Conservation (phyloP, 2,888 invertebrate genomes). For the Labia minor region DNA sequence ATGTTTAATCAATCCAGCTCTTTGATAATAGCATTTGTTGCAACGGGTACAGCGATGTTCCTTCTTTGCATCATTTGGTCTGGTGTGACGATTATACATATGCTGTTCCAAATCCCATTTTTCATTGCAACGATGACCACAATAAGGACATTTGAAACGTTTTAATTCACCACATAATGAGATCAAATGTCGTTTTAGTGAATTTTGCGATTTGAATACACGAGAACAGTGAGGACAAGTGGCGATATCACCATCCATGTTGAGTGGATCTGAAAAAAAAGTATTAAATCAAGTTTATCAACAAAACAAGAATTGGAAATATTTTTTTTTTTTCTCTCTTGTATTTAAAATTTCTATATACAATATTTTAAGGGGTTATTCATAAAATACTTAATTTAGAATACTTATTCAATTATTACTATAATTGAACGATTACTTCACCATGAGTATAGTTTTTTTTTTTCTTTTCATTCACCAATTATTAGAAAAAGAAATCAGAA, state of each 20-base stretch:
- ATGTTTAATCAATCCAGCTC: conserved; percentile 41
- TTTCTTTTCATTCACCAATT: too few species aligned
- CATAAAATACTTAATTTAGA: too few species aligned
- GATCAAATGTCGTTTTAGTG: not conserved
- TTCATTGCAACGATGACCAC: not conserved
- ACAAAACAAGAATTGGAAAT: too few species aligned
- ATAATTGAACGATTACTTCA: too few species aligned
- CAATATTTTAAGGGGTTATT: too few species aligned
- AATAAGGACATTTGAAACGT: not conserved
- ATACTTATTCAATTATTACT: too few species aligned
- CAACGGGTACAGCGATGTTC: conserved; percentile 33
- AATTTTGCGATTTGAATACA: not conserved
- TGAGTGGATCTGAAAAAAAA: too few species aligned
- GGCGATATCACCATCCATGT: not conserved
- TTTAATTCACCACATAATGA: not conserved
- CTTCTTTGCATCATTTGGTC: not conserved
- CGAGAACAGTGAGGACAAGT: not conserved
- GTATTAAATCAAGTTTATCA: too few species aligned
- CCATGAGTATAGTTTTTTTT: too few species aligned
- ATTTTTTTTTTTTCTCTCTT: too few species aligned
- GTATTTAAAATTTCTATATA: too few species aligned
- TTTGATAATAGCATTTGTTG: conserved; percentile 31
- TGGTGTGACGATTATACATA: not conserved
- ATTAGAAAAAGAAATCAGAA: too few species aligned
- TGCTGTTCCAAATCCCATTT: not conserved